These are phyloP conservation scores for Clusia tigrina DNA, from an alignment of 2,888 invertebrate genomes.

Conservation along the genomic window DNA sequence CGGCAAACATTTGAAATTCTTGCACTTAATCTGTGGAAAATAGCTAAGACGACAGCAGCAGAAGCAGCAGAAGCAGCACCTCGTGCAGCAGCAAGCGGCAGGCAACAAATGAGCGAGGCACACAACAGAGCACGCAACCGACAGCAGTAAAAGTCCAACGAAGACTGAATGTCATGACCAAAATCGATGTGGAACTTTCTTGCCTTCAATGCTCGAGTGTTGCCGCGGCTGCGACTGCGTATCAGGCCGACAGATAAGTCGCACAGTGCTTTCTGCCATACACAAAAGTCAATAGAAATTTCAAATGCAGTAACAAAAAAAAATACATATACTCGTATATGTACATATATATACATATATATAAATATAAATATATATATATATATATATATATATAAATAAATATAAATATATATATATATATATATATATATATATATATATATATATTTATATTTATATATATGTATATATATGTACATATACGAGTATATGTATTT, in stretches of 20 bases:
- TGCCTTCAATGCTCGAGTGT: slow-evolving; percentile 10
- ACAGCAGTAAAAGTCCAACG: slow-evolving; percentile 48
- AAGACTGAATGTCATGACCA: slow-evolving; percentile 61
- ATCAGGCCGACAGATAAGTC: slow-evolving; percentile 23
- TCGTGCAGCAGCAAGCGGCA: neutral
- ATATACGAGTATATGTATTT: neutral
- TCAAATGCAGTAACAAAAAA: neutral
- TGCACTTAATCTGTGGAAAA: neutral
- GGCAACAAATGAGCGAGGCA: slow-evolving; percentile 28
- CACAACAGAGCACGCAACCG: slow-evolving; percentile 40
- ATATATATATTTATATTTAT: too few species aligned
- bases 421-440: too few species aligned
- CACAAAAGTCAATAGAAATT: too few species aligned
- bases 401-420: too few species aligned
- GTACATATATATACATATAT: neutral
- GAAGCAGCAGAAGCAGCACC: neutral
- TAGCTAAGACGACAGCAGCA: neutral
- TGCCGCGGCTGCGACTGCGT: neutral
- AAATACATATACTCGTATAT: neutral
- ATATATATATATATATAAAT: too few species aligned
- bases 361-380: too few species aligned
- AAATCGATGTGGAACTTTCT: slow-evolving; percentile 31
- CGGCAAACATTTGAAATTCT: slow-evolving; percentile 16
- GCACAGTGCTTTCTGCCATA: too few species aligned
- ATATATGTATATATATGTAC: neutral